Conservation (phyloP, 2,797 vertebrate species). For the Trichosurus vulpecula region DNA sequence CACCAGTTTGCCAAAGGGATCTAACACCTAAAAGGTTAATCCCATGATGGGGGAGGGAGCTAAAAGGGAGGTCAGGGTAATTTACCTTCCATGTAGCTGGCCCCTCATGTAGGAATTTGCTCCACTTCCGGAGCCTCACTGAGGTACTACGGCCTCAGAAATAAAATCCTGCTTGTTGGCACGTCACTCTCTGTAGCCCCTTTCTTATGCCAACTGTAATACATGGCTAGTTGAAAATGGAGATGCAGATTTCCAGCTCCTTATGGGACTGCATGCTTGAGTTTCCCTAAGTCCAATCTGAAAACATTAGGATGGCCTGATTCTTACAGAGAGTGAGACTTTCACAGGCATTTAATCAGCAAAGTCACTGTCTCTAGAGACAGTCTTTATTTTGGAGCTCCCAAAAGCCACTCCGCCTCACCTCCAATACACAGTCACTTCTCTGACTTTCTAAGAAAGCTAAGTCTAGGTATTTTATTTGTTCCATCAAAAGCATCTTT, state of each 20-base stretch:
- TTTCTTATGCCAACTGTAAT: neutral
- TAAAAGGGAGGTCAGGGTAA: neutral
- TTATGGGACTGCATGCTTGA: neutral
- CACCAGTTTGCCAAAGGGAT: neutral
- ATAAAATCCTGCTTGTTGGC: neutral
- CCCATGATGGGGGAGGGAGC: neutral
- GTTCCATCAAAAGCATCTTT: neutral
- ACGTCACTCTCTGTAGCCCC: neutral
- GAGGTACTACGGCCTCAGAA: neutral
- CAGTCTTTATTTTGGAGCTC: neutral
- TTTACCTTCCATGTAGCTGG: neutral
- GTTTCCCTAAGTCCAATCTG: neutral
- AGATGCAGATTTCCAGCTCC: neutral
- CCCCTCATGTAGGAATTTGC: neutral
- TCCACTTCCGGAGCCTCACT: neutral
- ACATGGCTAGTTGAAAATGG: neutral
- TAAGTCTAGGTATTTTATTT: neutral
- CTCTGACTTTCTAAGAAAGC: constrained; percentile 27
- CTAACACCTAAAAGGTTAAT: neutral
- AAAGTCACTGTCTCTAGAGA: neutral
- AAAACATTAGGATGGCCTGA: neutral
- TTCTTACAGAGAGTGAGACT: neutral
- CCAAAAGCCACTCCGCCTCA: neutral
- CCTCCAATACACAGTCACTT: neutral
- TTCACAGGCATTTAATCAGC: neutral